Evolutionary conservation across 2,888 invertebrate species (phyloP), one percentile per base, ranked within the genome.

Genomic region (Drosophila recens): DNA sequence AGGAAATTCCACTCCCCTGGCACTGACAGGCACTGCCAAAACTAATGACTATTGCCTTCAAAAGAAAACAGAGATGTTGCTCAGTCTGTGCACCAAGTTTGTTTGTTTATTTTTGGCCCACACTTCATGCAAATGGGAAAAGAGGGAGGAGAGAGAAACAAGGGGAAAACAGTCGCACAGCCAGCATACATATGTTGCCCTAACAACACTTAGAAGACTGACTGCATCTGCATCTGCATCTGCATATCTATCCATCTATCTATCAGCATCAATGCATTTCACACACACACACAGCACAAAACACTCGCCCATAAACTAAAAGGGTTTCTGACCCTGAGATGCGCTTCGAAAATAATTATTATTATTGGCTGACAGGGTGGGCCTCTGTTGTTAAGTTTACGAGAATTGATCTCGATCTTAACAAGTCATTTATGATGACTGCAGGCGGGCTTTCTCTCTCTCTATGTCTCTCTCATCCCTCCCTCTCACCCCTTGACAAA

Each of bases 271-370:
- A 73, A 78, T 75, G 80, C 83, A 71, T 75, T 80, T 73, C 70
- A 75, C 78, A 76, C 82, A 84, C 64, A 51, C 20, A 20, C 20
- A 13, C 27, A 42, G 33, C 43, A 10, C 33, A 9, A 9, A 30
- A 43, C 36, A 48, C 54, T 23, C 52, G 38, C 27, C 38, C 56
- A 43, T 43, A 54, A 82, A 64, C 66, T 77, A 82, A 83, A 89
- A 83, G 79, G 80, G 79, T 86, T 84, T 79, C 89, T 89, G 89
- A 90, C 90, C 88, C 86, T 89, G 87, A 27, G 58, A 20, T 56
- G 51, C 33, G 58, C 15, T 33, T 20, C 15, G 40, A 36, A 43
- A 71, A 27, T 27, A 71, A 27, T 27, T 27, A 27, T 27, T 27
- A 27, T 70, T 67, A 75, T 80, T 67, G 64, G 68, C 69, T 49